Conservation (phyloP, 1,140 invertebrate species). For the Xylocopa sonorina region DNA sequence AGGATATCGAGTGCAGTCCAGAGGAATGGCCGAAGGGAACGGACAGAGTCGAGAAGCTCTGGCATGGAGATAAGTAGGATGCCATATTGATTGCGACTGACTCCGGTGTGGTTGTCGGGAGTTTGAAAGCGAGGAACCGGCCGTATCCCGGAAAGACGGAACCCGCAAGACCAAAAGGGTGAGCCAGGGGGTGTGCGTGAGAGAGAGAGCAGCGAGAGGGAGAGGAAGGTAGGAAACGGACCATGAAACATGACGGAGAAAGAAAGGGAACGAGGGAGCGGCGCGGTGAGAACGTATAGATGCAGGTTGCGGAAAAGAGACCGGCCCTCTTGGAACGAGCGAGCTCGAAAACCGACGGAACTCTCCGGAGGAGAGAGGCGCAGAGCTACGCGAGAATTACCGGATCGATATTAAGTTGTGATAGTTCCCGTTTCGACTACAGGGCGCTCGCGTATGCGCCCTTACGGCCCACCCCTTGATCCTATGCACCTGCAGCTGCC, state of each 20-base stretch:
- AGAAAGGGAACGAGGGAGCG: conserved; percentile 25
- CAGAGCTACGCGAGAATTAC: conserved; percentile 74
- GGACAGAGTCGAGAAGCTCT: conserved; percentile 66
- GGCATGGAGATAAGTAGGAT: conserved; percentile 79
- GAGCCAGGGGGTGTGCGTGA: conserved; percentile 13
- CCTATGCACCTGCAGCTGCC: conserved; percentile 59
- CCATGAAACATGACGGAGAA: background rate
- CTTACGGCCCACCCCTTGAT: conserved; percentile 44
- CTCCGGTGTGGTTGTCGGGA: conserved; percentile 67
- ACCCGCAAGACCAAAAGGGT: conserved; percentile 39
- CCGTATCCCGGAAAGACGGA: conserved; percentile 46
- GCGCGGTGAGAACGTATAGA: conserved; percentile 21
- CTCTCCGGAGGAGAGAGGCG: conserved; percentile 46
- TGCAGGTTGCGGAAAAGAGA: conserved; percentile 24
- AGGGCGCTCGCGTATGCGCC: conserved; percentile 75
- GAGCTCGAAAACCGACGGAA: conserved; percentile 32
- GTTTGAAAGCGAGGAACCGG: conserved; percentile 76
- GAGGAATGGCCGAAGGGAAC: conserved; percentile 41
- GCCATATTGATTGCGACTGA: conserved; percentile 80
- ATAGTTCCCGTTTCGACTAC: conserved; percentile 78
- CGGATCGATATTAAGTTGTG: conserved; percentile 80
- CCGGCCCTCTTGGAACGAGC: conserved; percentile 14
- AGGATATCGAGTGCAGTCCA: conserved; percentile 48
- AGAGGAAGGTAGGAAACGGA: conserved; percentile 28
- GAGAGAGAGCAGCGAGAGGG: conserved; percentile 42